Percentiles rank a stretch among this genome's conserved stretches.
These are phyloP conservation scores for Amyelois transitella DNA, from an alignment of 1,140 invertebrate genomes.

Conservation along the genomic window DNA sequence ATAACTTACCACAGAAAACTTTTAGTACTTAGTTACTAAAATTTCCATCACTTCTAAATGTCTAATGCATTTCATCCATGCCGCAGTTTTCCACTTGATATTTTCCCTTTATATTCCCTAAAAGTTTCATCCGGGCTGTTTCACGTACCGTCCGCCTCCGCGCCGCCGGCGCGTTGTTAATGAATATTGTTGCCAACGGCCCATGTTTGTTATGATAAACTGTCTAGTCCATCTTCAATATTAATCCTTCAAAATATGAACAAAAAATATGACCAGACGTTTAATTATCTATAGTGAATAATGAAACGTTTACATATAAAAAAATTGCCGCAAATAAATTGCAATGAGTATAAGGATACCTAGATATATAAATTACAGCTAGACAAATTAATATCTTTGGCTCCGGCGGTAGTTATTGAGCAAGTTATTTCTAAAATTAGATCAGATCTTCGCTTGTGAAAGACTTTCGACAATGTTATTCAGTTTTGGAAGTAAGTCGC, in stretches of 20 bases:
- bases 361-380: neutral
- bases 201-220: neutral
- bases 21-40: too few species aligned
- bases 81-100: neutral
- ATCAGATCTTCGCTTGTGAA: neutral
- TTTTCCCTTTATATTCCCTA: constrained; percentile 11
- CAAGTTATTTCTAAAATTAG: constrained; percentile 6
- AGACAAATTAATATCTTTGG: constrained; percentile 2
- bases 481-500: constrained; percentile 4
- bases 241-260: neutral
- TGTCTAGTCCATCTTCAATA: neutral
- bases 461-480: constrained; percentile 5
- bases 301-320: too few species aligned
- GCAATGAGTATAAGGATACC: neutral
- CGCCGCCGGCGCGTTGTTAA: neutral
- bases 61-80: neutral
- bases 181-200: neutral
- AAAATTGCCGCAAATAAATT: neutral
- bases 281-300: too few species aligned
- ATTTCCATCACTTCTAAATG: too few species aligned
- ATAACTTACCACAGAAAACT: too few species aligned
- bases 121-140: neutral
- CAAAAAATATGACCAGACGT: neutral
- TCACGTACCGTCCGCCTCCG: neutral
- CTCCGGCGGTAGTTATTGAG: constrained; percentile 3